Conservation (phyloP, 2,888 invertebrate genomes). For the Xestia c-nigrum region DNA sequence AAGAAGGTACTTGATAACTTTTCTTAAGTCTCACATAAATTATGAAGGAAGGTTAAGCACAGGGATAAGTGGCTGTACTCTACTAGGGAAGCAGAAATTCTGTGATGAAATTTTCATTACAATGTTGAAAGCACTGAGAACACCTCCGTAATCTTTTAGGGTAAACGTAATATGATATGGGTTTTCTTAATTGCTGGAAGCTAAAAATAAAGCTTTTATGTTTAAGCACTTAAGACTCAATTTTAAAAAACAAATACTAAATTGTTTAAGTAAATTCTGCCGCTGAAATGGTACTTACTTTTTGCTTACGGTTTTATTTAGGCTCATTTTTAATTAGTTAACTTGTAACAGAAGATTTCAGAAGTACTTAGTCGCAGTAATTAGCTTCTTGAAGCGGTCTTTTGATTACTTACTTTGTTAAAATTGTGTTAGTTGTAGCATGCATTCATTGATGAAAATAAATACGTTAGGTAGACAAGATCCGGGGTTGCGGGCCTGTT, state of each 20-base stretch:
- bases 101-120: constrained; percentile 66
- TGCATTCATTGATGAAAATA: background rate
- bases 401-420: background rate
- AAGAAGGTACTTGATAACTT: constrained; percentile 71
- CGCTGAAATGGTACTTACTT: background rate
- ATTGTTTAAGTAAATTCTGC: background rate
- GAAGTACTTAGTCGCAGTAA: background rate
- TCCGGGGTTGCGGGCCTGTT: too few species aligned
- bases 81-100: constrained; percentile 53
- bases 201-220: constrained; percentile 14
- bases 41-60: constrained; percentile 68
- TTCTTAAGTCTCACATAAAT: constrained; percentile 72
- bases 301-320: background rate
- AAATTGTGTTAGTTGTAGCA: background rate
- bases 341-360: background rate
- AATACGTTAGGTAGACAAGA: background rate
- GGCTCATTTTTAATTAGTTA: background rate
- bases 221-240: background rate
- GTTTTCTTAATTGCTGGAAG: background rate
- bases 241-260: background rate
- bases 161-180: constrained; percentile 35
- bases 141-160: constrained; percentile 39
- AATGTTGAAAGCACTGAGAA: constrained; percentile 39
- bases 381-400: background rate
- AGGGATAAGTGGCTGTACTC: constrained; percentile 61